Evolutionary conservation across 2,888 invertebrate species (phyloP), one percentile per base, ranked within the genome.

Genomic region (Perithous albicinctus): DNA sequence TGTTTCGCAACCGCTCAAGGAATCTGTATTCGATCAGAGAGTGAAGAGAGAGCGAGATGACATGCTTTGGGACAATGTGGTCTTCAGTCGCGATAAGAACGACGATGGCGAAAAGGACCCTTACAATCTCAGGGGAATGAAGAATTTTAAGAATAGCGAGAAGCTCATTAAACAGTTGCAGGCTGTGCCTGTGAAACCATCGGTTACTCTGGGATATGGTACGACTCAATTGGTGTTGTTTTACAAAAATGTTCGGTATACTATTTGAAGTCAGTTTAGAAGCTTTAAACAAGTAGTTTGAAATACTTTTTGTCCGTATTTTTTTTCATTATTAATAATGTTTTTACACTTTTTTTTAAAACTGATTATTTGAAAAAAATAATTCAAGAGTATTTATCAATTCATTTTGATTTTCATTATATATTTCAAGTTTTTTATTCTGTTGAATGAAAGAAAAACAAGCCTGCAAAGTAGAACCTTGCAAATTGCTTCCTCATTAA

Each of bases 111-210:
- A 83, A 26, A 89, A 89, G 72, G 85, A 72, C 70, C 56, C 59
- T 15, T 87, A 86, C 48, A 86, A 88, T 48, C 73, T 85, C 15
- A 89, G 88, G 74, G 81, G 84, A n/a, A 78, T 85, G 64, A 88
- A 87, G 78, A 88, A 89, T 32, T 92, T 91, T 70, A 91, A 91
- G 80, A 94, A 94, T 84, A 94, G 93, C 84, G 89, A 93, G 5
- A 90, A 92, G 76, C 88, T 94, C 4, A 85, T 94, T 2, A 91
- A 93, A 80, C 91, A 94, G 82, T 88, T 94, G 35, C 93, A 93
- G 85, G 93, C 94, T 2, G 88, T 93, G 12, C 89, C 90, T 26
- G 88, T 91, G 6, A 93, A 90, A 83, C 86, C 89, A 59, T 87
- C 87, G 7, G 86, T 89, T 61, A 89, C 87, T n/a, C 85, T 91